phyloP scores from a whole-genome alignment of 2,888 invertebrate species.

The Timandra comae region DNA sequence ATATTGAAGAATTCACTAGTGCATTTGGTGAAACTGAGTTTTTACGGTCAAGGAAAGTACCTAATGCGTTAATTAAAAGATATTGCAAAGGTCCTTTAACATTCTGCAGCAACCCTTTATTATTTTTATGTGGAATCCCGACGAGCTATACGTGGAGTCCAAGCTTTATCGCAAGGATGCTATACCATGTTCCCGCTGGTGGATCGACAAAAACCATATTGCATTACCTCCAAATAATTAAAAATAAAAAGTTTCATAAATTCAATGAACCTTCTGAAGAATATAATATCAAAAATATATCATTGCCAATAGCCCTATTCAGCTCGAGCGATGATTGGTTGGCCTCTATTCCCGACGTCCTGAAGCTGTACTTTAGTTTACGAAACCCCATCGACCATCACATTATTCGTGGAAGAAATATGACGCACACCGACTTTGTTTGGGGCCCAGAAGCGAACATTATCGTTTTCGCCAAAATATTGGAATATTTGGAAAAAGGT shows the following conservation, averaged over 20 bases:
- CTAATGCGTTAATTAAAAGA: constrained; percentile 34
- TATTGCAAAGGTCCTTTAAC: constrained; percentile 37
- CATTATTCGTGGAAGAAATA: constrained; percentile 36
- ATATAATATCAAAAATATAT: constrained; percentile 33
- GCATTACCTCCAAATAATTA: constrained; percentile 47
- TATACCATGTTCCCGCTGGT: constrained; percentile 51
- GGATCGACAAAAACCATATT: constrained; percentile 49
- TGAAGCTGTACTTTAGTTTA: constrained; percentile 42
- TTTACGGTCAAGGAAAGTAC: constrained; percentile 39
- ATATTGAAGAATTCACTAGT: constrained; percentile 29
- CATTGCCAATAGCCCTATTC: constrained; percentile 43
- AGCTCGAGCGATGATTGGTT: constrained; percentile 50
- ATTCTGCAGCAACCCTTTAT: constrained; percentile 51
- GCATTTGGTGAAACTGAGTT: constrained; percentile 43
- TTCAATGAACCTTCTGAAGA: constrained; percentile 30
- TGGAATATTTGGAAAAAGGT: constrained; percentile 37
- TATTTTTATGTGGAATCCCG: constrained; percentile 43
- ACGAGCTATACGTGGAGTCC: constrained; percentile 22
- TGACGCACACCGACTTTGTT: constrained; percentile 52
- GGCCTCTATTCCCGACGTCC: constrained; percentile 39
- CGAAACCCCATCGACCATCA: constrained; percentile 46
- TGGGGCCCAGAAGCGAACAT: constrained; percentile 39
- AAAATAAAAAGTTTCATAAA: constrained; percentile 46
- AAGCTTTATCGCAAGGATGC: constrained; percentile 36
- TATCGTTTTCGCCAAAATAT: constrained; percentile 38